Base-by-base conservation (phyloP, 2,113 vertebrate genomes). In the Ictalurus furcatus region DNA sequence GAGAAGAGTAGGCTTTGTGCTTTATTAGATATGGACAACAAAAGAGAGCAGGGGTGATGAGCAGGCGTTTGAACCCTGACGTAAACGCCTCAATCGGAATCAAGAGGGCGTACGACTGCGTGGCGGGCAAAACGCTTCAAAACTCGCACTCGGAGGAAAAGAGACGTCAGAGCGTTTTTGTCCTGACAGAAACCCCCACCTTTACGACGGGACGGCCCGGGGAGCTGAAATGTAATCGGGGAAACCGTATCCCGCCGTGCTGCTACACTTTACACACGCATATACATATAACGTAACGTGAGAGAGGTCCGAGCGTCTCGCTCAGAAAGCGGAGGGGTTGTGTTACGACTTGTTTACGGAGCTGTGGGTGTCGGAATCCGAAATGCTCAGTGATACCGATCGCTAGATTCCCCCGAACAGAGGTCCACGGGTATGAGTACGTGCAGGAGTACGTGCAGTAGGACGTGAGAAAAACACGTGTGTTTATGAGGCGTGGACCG, bases 11-110 rank as follows among this genome's bases (percentile, higher is more conserved):
- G 84, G 54, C 89, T 92, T 91, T 92, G 88, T 92, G 90, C 79
- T 88, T 92, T 92, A 93, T 93, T 93, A 90, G 91, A 92, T 92
- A 90, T 89, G 89, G 88, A 90, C 89, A 91, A 93, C 90, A 92
- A 92, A 92, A 91, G 91, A 88, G 81, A 73, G 61, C 82, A 69
- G n/a, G 84, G 65, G 52, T 34, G 65, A 80, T 7, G 44, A 48
- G 78, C 78, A 30, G 78, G n/a, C 52, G 48, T 71, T 63, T 25
- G 73, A 85, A 85, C 63, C 48, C 54, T 73, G 65, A 58, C 30
- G 58, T 61, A n/a, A 87, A 87, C 85, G 69, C 25, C 40, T 76
- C 40, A 79, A 58, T 58, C 37, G 44, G 84, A 83, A 81, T 25
- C 11, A 19, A 40, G n/a, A 80, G 54, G 30, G 17, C 12, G 19